A percentile compares a stretch with the other conserved stretches of the same genome.
phyloP scores from a whole-genome alignment of 1,140 invertebrate species.

The Macrobrachium nipponense region DNA sequence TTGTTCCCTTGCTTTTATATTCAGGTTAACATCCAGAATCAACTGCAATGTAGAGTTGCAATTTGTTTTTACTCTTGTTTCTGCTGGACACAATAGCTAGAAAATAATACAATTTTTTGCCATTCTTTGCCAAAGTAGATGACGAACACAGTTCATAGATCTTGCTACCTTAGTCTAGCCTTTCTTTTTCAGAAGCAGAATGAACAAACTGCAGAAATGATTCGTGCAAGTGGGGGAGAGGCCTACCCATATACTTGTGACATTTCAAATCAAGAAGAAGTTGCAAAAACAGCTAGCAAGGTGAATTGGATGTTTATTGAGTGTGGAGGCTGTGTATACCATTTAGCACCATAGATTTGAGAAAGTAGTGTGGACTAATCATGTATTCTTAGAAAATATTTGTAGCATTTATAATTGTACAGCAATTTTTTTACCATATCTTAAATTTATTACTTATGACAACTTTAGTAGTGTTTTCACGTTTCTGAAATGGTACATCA shows the following conservation, averaged over 20 bases:
- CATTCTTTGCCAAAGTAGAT: neutral
- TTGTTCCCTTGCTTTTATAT: no score
- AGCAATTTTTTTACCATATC: no score
- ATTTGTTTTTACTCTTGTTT: no score
- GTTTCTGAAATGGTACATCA: no score
- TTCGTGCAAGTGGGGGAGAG: constrained; percentile 23
- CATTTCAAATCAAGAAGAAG: constrained; percentile 37
- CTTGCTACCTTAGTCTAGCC: neutral
- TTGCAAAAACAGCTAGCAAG: constrained; percentile 26
- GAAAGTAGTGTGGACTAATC: neutral
- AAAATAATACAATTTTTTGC: neutral
- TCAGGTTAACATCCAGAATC: no score
- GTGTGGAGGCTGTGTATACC: neutral
- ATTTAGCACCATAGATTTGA: neutral
- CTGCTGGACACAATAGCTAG: no score
- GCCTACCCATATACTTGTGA: constrained; percentile 38
- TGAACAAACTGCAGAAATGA: constrained; percentile 31
- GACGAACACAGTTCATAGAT: neutral
- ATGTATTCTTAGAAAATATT: no score
- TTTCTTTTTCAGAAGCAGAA: constrained; percentile 24
- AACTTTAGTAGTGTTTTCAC: no score
- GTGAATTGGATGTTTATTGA: neutral
- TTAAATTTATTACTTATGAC: no score
- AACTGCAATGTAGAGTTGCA: no score
- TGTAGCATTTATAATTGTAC: no score